Conservation (phyloP, 2,888 invertebrate genomes). For the Spicauda simplicius region DNA sequence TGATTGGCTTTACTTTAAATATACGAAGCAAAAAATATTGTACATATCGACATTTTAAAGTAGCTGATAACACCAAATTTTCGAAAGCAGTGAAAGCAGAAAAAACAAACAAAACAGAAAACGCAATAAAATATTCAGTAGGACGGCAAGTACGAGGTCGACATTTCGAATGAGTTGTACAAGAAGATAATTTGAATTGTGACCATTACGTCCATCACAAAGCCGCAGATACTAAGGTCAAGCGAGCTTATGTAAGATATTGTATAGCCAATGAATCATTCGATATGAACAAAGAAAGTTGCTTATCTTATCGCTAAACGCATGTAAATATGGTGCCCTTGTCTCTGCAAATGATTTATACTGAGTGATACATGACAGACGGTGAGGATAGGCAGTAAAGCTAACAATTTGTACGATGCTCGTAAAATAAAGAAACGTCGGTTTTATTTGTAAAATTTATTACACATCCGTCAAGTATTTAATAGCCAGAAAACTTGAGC, state of each 20-base stretch:
- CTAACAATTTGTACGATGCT: not conserved
- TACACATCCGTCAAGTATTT: too few relatives aligned
- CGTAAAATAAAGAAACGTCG: not conserved
- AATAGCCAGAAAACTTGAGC: not conserved
- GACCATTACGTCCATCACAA: constrained; percentile 20
- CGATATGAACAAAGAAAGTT: constrained; percentile 22
- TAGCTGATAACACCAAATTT: not conserved
- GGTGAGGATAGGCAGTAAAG: not conserved
- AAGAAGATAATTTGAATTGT: constrained; percentile 11
- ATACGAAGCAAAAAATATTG: not conserved
- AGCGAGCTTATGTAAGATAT: constrained; percentile 19
- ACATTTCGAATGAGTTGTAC: constrained; percentile 18
- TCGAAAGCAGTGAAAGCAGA: not conserved
- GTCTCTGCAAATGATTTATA: constrained; percentile 13
- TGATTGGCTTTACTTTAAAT: not conserved
- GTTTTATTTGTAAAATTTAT: too few relatives aligned
- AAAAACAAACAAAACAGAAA: constrained; percentile 2
- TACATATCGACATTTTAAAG: not conserved
- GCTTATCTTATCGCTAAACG: constrained; percentile 16
- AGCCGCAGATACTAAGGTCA: constrained; percentile 13
- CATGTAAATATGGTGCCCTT: constrained; percentile 16
- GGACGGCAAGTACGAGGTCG: constrained; percentile 1
- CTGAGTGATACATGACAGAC: not conserved
- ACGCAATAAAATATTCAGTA: not conserved
- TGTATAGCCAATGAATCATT: constrained; percentile 11